Evolutionary conservation across 2,113 vertebrate genomes (phyloP).

Genomic region (Aspidoscelis tigris): DNA sequence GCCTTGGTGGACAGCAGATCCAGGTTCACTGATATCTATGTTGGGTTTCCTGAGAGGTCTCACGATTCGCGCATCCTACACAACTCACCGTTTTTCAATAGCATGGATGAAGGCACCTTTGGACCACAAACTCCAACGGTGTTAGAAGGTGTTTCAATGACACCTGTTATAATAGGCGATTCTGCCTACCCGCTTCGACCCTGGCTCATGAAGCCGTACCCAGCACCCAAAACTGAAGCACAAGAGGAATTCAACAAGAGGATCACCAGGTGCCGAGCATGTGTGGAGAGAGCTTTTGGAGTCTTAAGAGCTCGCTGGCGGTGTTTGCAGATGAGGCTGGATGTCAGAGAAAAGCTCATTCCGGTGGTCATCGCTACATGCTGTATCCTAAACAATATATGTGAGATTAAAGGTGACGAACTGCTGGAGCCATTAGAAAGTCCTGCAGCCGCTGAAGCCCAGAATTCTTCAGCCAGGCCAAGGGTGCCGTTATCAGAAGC

Average conservation of each 20-base stretch:
- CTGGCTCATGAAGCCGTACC: slow-evolving; percentile 36
- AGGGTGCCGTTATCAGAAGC: slow-evolving; percentile 34
- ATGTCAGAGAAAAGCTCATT: slow-evolving; percentile 37
- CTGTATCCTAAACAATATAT: slow-evolving; percentile 34
- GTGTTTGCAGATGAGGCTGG: slow-evolving; percentile 35
- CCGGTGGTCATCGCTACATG: slow-evolving; percentile 32
- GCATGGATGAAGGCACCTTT: slow-evolving; percentile 34
- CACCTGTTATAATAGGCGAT: slow-evolving; percentile 21
- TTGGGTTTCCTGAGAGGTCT: slow-evolving; percentile 30
- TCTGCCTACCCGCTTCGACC: slow-evolving; percentile 28
- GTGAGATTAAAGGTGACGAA: slow-evolving; percentile 33
- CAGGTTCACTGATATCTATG: slow-evolving; percentile 37
- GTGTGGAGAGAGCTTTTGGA: slow-evolving; percentile 31
- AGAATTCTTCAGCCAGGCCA: slow-evolving; percentile 35
- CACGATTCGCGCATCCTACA: slow-evolving; percentile 35
- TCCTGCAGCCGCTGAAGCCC: slow-evolving; percentile 5
- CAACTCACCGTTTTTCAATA: slow-evolving; percentile 37
- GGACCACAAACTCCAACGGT: slow-evolving; percentile 9
- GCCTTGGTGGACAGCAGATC: slow-evolving; percentile 33
- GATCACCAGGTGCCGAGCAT: not conserved
- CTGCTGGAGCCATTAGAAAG: slow-evolving; percentile 34
- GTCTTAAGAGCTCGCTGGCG: slow-evolving; percentile 37
- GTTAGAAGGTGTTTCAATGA: slow-evolving; percentile 22
- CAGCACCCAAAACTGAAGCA: slow-evolving; percentile 14
- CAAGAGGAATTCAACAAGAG: slow-evolving; percentile 32